Evolutionary conservation across 1,140 invertebrate genomes (phyloP).

Genomic region (Bombus difficillimus): DNA sequence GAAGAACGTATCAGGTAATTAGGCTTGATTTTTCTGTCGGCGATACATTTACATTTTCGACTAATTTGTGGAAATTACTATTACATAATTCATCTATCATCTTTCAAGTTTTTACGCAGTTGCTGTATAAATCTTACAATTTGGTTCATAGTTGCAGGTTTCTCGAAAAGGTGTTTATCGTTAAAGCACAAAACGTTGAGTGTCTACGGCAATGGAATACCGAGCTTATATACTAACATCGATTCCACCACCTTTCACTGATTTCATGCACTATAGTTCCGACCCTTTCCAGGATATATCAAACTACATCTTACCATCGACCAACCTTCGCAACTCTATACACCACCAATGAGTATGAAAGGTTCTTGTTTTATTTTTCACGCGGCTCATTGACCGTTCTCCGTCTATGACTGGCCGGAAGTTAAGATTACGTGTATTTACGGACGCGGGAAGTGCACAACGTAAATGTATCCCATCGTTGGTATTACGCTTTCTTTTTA

Average conservation of each 20-base stretch:
- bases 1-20: neutral
- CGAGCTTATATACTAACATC: slow-evolving; percentile 78
- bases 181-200: slow-evolving; percentile 66
- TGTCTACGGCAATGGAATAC: slow-evolving; percentile 53
- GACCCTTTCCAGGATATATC: slow-evolving; percentile 54
- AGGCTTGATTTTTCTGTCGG: neutral
- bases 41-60: neutral
- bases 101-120: neutral
- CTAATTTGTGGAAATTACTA: neutral
- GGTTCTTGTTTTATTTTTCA: slow-evolving; percentile 38
- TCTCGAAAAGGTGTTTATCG: slow-evolving; percentile 31
- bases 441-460: neutral
- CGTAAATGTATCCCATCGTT: slow-evolving; percentile 4
- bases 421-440: slow-evolving; percentile 19
- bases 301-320: slow-evolving; percentile 2
- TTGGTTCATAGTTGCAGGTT: slow-evolving; percentile 69
- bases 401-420: slow-evolving; percentile 19
- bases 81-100: neutral
- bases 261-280: slow-evolving; percentile 43
- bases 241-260: slow-evolving; percentile 79
- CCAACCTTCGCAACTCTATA: slow-evolving; percentile 19
- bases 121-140: slow-evolving; percentile 69
- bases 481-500: neutral
- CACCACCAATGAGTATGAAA: slow-evolving; percentile 44
- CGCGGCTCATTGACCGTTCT: slow-evolving; percentile 30